These are phyloP conservation scores for Amazona guildingii DNA, from an alignment of 2,113 vertebrate genomes.

Conservation along the genomic window DNA sequence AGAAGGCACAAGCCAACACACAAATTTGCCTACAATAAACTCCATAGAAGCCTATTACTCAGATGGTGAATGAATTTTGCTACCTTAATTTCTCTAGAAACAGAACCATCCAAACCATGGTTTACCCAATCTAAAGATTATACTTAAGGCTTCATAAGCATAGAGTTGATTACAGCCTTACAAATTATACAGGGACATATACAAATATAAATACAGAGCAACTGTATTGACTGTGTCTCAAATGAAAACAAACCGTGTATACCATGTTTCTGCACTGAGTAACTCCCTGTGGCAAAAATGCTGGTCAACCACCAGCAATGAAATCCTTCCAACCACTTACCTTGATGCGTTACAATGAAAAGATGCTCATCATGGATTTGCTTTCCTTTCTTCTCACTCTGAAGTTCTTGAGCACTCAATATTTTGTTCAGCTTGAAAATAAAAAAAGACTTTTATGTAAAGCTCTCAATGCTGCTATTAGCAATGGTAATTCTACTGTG, in stretches of 20 bases:
- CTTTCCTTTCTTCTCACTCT: constrained; percentile 90
- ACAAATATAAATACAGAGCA: background rate
- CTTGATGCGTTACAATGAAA: constrained; percentile 97
- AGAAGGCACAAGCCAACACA: background rate
- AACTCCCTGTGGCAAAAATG: background rate
- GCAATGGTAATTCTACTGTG: background rate
- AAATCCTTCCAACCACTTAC: constrained; percentile 64
- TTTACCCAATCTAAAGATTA: background rate
- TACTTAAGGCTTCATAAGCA: background rate
- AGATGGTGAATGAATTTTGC: background rate
- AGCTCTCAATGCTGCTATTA: background rate
- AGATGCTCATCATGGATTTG: constrained; percentile 97
- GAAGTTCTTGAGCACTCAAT: constrained; percentile 87
- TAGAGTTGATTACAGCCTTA: background rate
- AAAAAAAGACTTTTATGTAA: background rate
- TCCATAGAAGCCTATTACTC: background rate
- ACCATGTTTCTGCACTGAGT: background rate
- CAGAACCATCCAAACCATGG: background rate
- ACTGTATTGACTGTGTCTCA: background rate
- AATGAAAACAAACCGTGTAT: background rate
- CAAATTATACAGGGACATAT: background rate
- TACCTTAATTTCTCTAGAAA: background rate
- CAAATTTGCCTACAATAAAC: background rate
- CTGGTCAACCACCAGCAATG: background rate
- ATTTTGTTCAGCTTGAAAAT: constrained; percentile 88